These are phyloP conservation scores for Atta cephalotes DNA, from an alignment of 1,140 invertebrate species.

Conservation along the genomic window DNA sequence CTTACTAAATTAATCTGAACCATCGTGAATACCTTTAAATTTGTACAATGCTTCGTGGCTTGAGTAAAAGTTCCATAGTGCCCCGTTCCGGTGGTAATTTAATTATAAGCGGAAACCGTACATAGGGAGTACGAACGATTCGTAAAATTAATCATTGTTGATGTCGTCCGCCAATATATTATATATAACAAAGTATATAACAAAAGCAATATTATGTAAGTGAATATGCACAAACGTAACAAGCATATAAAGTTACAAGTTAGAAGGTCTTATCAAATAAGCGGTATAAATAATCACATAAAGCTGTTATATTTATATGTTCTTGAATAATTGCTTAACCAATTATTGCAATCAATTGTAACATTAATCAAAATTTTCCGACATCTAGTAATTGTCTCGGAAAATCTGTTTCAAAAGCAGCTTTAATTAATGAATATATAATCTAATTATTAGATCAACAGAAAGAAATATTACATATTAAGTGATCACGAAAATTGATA, in stretches of 20 bases:
- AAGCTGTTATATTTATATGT: neutral
- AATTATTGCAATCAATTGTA: neutral
- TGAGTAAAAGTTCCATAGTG: constrained; percentile 37
- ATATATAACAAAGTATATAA: too few species aligned
- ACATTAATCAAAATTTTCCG: neutral
- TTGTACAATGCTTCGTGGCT: constrained; percentile 17
- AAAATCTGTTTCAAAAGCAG: neutral
- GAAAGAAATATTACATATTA: constrained; percentile 12
- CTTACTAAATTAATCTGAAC: constrained; percentile 17
- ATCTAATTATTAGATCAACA: neutral
- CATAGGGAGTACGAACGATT: constrained; percentile 11
- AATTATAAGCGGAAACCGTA: constrained; percentile 30
- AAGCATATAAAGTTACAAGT: neutral
- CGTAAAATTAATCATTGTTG: constrained; percentile 30
- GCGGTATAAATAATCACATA: neutral
- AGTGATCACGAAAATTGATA: neutral
- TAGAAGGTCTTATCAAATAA: neutral
- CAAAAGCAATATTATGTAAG: constrained; percentile 10
- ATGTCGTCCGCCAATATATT: neutral
- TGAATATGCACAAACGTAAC: neutral
- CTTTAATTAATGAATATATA: neutral
- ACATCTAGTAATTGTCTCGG: neutral
- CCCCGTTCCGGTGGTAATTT: constrained; percentile 23
- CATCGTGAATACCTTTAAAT: constrained; percentile 40
- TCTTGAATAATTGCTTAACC: neutral